Conservation (phyloP, 2,797 vertebrate species). For the Pangasius larnaudii region DNA sequence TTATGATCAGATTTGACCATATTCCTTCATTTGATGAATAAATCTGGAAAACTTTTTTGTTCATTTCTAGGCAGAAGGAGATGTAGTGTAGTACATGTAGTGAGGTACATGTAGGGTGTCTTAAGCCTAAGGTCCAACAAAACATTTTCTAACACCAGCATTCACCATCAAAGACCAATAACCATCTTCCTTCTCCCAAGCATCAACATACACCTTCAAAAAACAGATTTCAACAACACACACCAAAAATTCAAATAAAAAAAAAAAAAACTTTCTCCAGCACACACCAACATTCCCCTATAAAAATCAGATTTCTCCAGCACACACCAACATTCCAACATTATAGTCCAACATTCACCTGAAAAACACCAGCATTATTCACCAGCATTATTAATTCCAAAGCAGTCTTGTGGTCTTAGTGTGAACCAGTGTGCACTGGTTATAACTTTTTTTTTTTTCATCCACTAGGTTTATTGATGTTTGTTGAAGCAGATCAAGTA, state of each 20-base stretch:
- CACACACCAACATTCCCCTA: not conserved
- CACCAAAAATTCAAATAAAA: not conserved
- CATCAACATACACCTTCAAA: not conserved
- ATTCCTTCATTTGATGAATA: not conserved
- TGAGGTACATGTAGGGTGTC: too few species aligned
- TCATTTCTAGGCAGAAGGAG: not conserved
- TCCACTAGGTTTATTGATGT: not conserved
- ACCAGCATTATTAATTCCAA: not conserved
- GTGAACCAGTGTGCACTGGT: not conserved
- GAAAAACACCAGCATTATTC: not conserved
- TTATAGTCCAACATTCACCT: too few species aligned
- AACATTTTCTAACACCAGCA: not conserved
- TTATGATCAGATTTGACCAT: not conserved
- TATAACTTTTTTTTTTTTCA: not conserved
- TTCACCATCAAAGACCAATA: not conserved
- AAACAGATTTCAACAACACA: not conserved
- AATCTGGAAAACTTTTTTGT: not conserved
- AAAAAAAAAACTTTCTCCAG: not conserved
- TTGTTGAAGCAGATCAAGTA: not conserved
- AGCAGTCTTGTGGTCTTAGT: not conserved
- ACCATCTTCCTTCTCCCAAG: not conserved
- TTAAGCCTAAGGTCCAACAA: not conserved
- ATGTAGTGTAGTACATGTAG: not conserved
- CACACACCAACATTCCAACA: not conserved
- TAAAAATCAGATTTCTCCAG: not conserved